Conservation (phyloP, 1,140 invertebrate species). For the Ceratosolen solmsi region DNA sequence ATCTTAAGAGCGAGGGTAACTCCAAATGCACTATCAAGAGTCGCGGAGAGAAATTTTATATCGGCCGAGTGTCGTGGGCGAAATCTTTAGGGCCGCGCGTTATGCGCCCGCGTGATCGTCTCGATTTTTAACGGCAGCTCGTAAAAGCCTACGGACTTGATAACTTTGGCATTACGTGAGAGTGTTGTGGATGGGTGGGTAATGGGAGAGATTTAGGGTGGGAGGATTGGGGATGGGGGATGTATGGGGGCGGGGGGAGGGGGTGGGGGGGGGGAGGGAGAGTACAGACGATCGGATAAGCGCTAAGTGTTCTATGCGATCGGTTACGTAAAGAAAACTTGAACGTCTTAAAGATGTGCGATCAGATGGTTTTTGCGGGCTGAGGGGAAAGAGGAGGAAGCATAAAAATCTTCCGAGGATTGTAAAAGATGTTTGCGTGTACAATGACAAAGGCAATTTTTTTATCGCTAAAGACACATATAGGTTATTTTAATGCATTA, state of each 20-base stretch:
- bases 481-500: no score
- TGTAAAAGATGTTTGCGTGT: no score
- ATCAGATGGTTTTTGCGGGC: background rate
- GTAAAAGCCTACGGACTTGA: constrained; percentile 52
- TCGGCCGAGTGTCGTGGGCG: constrained; percentile 16
- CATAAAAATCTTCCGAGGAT: constrained; percentile 10
- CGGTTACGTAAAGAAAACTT: background rate
- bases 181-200: background rate
- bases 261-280: background rate
- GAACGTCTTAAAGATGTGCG: background rate
- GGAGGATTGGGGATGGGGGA: background rate
- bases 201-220: no score
- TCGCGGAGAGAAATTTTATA: constrained; percentile 28
- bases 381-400: background rate
- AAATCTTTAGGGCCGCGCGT: constrained; percentile 39
- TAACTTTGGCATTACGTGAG: constrained; percentile 54
- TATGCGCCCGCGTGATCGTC: background rate
- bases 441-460: no score
- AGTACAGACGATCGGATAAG: background rate
- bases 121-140: constrained; percentile 53
- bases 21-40: constrained; percentile 23
- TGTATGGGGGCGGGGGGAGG: background rate
- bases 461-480: no score
- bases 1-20: background rate
- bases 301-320: constrained; percentile 29